Base-by-base conservation (phyloP, 2,888 invertebrate genomes). In the Allygus modestus region DNA sequence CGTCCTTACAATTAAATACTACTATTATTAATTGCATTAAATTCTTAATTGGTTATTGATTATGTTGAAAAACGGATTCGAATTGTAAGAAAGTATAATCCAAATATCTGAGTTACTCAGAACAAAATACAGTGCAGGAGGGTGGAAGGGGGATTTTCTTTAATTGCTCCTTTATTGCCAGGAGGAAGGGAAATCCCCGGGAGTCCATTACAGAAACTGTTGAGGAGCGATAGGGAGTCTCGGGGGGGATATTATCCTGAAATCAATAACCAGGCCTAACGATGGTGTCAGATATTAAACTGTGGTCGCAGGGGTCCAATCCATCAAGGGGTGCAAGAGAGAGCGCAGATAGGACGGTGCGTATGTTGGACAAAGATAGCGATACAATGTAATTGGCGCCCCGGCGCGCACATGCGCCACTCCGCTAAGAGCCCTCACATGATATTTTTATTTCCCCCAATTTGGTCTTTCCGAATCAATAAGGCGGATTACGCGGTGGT, bases 281-380 rank as follows among this genome's bases (percentile, higher is more conserved):
- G 46, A 71, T 71, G 83, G 73, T 83, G 83, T 83, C 83, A 73
- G 83, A 83, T 83, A 83, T 83, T 83, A 83, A 83, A 86, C 86
- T 85, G 82, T 82, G 85, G 84, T 82, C 84, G 84, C 85, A 77
- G 86, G 86, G 86, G 86, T 85, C 87, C 86, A 86, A 87, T 87
- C 83, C 83, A 83, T 83, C 83, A 83, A 33, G 28, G 83, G 46
- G 51, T 41, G 46, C 31, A 51, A 82, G 69, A 7, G 82, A 83
- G 83, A 73, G 51, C 5, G 81, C 12, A 23, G 46, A 46, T 69
- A 71, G 23, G 41, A 4, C 37, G 0, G 9, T 23, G 71, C 41
- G 41, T 23, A 5, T 17, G 75, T 17, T 20, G 9, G 75, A 75
- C 43, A 43, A 43, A 75, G 31, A 33, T 12, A 71, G 71, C 37